These are phyloP conservation scores for Alosa sapidissima DNA, from an alignment of 2,797 vertebrate species.

Conservation along the genomic window DNA sequence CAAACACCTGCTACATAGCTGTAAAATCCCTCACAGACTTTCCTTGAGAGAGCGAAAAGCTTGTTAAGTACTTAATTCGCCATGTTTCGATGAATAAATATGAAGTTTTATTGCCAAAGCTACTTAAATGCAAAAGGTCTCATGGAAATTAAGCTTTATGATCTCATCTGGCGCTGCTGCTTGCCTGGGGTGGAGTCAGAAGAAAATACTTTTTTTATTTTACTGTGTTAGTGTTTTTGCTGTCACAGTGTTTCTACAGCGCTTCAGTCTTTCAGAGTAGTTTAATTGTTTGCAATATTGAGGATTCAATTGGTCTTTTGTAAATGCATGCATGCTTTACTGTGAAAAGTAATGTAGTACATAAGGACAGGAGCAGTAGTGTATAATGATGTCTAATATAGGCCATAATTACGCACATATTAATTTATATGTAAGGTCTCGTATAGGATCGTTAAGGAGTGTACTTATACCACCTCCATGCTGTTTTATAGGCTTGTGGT, in stretches of 20 bases:
- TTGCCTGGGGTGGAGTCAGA: slow-evolving; percentile 28
- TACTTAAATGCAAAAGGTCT: slow-evolving; percentile 57
- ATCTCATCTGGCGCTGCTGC: slow-evolving; percentile 57
- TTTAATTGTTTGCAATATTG: background rate
- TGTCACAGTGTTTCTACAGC: background rate
- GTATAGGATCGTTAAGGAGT: background rate
- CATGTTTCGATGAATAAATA: slow-evolving; percentile 59
- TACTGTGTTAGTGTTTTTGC: background rate
- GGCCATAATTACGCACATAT: background rate
- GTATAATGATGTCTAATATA: background rate
- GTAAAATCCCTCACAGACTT: slow-evolving; percentile 51
- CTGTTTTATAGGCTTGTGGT: background rate
- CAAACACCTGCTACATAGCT: slow-evolving; percentile 59
- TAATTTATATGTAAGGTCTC: slow-evolving; percentile 1
- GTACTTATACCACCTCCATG: background rate
- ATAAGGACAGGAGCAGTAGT: background rate
- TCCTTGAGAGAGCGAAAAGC: slow-evolving; percentile 37
- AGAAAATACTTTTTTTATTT: background rate
- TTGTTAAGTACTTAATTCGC: slow-evolving; percentile 56
- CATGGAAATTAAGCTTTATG: slow-evolving; percentile 59
- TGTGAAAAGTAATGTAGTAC: background rate
- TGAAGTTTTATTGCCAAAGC: slow-evolving; percentile 53
- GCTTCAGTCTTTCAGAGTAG: background rate
- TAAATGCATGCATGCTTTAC: background rate
- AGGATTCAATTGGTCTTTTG: background rate